Conservation (phyloP, 2,113 vertebrate genomes). For the Phycodurus eques region DNA sequence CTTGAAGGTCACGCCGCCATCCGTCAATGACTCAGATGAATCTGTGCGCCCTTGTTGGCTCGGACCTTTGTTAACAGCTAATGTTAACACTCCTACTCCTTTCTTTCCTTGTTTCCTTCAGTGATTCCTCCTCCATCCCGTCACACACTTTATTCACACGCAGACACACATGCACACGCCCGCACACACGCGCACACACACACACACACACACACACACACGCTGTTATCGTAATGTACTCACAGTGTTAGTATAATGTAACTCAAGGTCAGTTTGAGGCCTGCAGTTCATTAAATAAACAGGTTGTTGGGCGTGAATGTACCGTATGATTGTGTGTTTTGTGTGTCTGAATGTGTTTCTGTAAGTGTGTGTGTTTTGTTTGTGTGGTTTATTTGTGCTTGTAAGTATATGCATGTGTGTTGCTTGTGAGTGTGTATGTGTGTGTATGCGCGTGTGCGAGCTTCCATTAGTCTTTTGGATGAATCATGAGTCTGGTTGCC, state of each 20-base stretch:
- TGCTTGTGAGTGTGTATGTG: background rate
- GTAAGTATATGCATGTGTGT: background rate
- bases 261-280: background rate
- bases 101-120: background rate
- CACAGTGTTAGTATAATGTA: too few species aligned
- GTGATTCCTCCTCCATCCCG: background rate
- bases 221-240: too few species aligned
- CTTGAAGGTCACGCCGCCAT: background rate
- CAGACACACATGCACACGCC: too few species aligned
- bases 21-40: background rate
- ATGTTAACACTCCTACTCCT: background rate
- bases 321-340: too few species aligned
- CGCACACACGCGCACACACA: too few species aligned
- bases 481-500: conserved; percentile 9
- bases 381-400: background rate
- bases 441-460: background rate
- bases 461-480: background rate
- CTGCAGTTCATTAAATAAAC: background rate
- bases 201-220: too few species aligned
- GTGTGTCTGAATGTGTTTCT: background rate
- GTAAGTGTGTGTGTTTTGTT: background rate
- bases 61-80: background rate
- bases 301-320: background rate
- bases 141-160: background rate
- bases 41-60: background rate